These are phyloP conservation scores for Pollenia griseotomentosa DNA, from an alignment of 2,888 invertebrate species.

Conservation along the genomic window DNA sequence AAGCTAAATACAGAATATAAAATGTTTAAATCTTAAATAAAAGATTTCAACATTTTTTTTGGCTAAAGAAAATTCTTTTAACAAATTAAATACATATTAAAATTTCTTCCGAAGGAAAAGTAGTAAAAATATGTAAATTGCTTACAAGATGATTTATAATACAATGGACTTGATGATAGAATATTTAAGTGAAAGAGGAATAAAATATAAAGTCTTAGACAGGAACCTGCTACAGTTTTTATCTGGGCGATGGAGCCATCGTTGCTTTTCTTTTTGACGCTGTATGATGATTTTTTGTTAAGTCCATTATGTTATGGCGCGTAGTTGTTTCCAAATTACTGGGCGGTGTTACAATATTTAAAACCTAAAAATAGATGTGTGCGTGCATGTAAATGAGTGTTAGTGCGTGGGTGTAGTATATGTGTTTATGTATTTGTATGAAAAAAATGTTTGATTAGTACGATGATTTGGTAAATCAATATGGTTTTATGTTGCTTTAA, in stretches of 20 bases:
- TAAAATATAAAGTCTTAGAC: neutral
- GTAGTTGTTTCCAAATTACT: slow-evolving; percentile 60
- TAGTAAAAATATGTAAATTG: slow-evolving; percentile 11
- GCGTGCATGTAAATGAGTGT: slow-evolving; percentile 40
- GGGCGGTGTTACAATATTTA: slow-evolving; percentile 63
- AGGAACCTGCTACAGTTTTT: slow-evolving; percentile 64
- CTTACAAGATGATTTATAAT: slow-evolving; percentile 62
- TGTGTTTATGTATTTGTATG: slow-evolving; percentile 47
- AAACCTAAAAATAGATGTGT: slow-evolving; percentile 56
- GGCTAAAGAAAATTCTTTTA: slow-evolving; percentile 7
- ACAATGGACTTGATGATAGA: slow-evolving; percentile 57
- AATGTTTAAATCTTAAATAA: slow-evolving; percentile 8
- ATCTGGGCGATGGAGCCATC: slow-evolving; percentile 81
- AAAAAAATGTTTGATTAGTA: slow-evolving; percentile 71
- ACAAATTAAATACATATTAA: neutral
- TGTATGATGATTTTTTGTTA: slow-evolving; percentile 61
- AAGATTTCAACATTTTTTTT: slow-evolving; percentile 24
- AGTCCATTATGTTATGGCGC: slow-evolving; percentile 66
- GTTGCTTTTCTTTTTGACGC: slow-evolving; percentile 75
- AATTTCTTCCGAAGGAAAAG: slow-evolving; percentile 7
- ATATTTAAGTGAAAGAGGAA: neutral
- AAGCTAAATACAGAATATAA: slow-evolving; percentile 58
- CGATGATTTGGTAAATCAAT: slow-evolving; percentile 55
- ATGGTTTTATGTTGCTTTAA: slow-evolving; percentile 72
- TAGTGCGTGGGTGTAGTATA: slow-evolving; percentile 51